Evolutionary conservation across 2,113 vertebrate species (phyloP).

Genomic region (Crocuta crocuta): DNA sequence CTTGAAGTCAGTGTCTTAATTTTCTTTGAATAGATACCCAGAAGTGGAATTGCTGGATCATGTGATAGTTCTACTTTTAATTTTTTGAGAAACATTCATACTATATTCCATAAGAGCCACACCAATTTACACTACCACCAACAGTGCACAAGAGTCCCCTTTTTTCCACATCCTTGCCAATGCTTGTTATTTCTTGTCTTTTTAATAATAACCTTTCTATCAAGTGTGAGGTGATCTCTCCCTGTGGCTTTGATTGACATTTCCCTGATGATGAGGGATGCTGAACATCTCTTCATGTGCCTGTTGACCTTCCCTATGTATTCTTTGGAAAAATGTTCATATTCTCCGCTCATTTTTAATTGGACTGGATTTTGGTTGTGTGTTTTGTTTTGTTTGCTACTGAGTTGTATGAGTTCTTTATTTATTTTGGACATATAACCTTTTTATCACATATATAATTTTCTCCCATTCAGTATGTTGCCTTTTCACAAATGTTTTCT

Average conservation of each 20-base stretch:
- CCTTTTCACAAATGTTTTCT: neutral
- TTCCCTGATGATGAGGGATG: neutral
- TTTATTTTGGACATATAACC: neutral
- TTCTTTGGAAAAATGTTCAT: neutral
- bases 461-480: neutral
- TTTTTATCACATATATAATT: neutral
- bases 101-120: neutral
- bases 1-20: neutral
- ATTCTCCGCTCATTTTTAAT: neutral
- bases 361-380: neutral
- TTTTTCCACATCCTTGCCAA: neutral
- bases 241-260: neutral
- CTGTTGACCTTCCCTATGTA: neutral
- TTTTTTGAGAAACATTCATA: neutral
- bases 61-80: neutral
- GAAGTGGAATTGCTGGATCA: neutral
- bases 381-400: neutral
- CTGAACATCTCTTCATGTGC: neutral
- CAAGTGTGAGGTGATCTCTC: neutral
- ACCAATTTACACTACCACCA: neutral
- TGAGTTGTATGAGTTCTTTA: neutral
- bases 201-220: neutral
- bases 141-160: neutral
- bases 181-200: neutral
- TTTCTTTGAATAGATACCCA: neutral